phyloP scores from a whole-genome alignment of 2,888 invertebrate species.

The Drosophila colorata region DNA sequence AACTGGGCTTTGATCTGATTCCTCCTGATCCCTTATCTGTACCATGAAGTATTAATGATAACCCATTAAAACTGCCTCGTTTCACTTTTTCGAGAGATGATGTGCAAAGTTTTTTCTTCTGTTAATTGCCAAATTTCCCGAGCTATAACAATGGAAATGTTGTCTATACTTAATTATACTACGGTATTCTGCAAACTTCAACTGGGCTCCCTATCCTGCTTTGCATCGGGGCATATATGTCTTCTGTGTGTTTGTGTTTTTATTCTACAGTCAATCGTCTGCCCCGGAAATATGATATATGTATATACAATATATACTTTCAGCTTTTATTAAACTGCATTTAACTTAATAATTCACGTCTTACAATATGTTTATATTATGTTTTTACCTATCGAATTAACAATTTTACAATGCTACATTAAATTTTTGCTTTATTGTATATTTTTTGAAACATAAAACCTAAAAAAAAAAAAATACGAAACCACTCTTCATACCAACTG shows the following conservation, averaged over 20 bases:
- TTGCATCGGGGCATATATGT: conserved; percentile 1
- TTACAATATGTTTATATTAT: conserved; percentile 36
- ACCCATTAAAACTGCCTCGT: not conserved
- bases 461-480: conserved; percentile 64
- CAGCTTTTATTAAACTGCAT: conserved; percentile 31
- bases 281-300: conserved; percentile 4
- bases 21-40: not conserved
- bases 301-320: conserved; percentile 32
- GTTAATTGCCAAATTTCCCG: not conserved
- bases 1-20: not conserved
- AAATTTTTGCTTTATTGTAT: conserved; percentile 85
- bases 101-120: not conserved
- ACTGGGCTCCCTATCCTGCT: conserved; percentile 14
- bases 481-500: conserved; percentile 74
- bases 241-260: conserved; percentile 11
- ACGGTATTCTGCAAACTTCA: not conserved
- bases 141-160: not conserved
- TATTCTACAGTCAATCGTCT: conserved; percentile 7
- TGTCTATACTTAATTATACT: not conserved
- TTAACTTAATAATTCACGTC: conserved; percentile 15
- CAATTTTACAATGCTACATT: conserved; percentile 82
- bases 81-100: not conserved
- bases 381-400: conserved; percentile 57
- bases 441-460: conserved; percentile 82
- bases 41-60: too few species aligned